Percentiles rank a stretch among this genome's conserved stretches.
These are phyloP conservation scores for Spialia ferax DNA, from an alignment of 2,888 invertebrate species.

Conservation along the genomic window DNA sequence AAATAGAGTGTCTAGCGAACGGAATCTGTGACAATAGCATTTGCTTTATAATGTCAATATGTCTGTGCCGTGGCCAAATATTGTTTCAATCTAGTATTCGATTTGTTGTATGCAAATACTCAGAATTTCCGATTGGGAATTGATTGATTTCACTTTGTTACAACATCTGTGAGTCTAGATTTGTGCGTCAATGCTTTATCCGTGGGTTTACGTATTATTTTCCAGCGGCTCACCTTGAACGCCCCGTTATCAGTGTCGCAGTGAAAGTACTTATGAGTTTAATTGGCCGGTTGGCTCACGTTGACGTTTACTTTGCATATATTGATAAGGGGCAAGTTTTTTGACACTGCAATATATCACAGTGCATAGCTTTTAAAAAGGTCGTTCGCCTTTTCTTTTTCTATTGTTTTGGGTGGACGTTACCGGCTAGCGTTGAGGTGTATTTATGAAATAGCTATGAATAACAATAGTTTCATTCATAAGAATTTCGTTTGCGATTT, in stretches of 20 bases:
- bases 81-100: conserved; percentile 37
- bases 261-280: conserved; percentile 83
- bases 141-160: conserved; percentile 47
- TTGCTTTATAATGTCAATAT: conserved; percentile 34
- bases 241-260: conserved; percentile 65
- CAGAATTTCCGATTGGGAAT: conserved; percentile 23
- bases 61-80: conserved; percentile 24
- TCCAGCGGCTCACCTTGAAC: conserved; percentile 76
- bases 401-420: conserved; percentile 21
- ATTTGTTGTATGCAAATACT: conserved; percentile 20
- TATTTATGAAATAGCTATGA: conserved; percentile 10
- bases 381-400: conserved; percentile 24
- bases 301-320: conserved; percentile 70
- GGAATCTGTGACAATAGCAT: conserved; percentile 30
- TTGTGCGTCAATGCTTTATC: conserved; percentile 57
- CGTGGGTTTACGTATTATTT: conserved; percentile 57
- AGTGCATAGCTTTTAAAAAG: conserved; percentile 17
- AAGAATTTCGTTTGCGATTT: not conserved
- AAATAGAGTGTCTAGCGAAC: conserved; percentile 30
- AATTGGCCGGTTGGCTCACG: conserved; percentile 72
- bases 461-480: conserved; percentile 3
- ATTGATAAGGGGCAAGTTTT: conserved; percentile 60
- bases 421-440: not conserved
- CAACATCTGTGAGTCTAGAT: conserved; percentile 11
- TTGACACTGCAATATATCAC: conserved; percentile 33